Conservation (phyloP, 2,888 invertebrate species). For the Ryuthela nishihirai region DNA sequence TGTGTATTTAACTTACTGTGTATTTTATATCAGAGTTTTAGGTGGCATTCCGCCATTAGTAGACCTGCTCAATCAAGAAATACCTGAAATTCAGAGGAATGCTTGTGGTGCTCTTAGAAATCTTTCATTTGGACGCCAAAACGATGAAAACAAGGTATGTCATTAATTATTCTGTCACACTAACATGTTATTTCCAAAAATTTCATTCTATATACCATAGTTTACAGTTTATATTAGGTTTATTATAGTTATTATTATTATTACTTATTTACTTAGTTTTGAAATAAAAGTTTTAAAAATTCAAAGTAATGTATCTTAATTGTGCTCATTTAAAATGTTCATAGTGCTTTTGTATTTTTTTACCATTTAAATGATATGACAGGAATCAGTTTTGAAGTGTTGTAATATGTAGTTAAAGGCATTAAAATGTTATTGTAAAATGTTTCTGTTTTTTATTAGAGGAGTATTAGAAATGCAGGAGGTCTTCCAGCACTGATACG, state of each 20-base stretch:
- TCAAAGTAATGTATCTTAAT: slow-evolving; percentile 6
- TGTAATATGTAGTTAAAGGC: too few relatives aligned
- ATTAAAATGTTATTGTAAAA: neutral
- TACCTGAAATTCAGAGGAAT: slow-evolving; percentile 91
- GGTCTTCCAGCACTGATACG: slow-evolving; percentile 88
- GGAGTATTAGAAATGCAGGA: slow-evolving; percentile 87
- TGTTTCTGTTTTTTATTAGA: slow-evolving; percentile 44
- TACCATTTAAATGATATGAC: too few relatives aligned
- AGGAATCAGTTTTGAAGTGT: too few relatives aligned
- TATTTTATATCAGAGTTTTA: slow-evolving; percentile 59
- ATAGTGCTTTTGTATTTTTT: too few relatives aligned
- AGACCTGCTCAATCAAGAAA: slow-evolving; percentile 83
- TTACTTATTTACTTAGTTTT: too few relatives aligned
- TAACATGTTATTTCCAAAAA: neutral
- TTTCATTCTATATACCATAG: neutral
- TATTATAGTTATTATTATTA: too few relatives aligned
- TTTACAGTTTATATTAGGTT: neutral
- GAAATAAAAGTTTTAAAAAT: too few relatives aligned
- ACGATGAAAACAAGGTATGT: slow-evolving; percentile 87
- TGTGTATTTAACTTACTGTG: too few relatives aligned
- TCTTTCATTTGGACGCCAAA: slow-evolving; percentile 92
- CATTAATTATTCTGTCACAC: neutral
- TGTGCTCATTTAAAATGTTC: too few relatives aligned
- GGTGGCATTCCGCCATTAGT: slow-evolving; percentile 95
- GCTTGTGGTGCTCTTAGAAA: slow-evolving; percentile 96